Conservation (phyloP, 37 sponge, comb jelly and placozoan genomes). For the Lycopodina hypogea region DNA sequence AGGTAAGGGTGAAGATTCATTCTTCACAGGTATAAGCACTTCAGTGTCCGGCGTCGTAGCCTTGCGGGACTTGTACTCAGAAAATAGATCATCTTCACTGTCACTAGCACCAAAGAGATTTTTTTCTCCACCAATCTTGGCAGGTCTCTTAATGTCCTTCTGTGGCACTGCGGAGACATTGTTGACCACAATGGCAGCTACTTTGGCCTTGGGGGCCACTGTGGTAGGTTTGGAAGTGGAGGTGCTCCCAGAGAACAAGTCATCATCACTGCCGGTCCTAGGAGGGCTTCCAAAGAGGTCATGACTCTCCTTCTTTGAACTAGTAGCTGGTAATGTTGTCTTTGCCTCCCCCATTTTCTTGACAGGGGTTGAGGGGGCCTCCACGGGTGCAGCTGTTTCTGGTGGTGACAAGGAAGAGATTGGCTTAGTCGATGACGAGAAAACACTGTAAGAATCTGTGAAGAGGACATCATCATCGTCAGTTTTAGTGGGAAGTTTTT, state of each 20-base stretch:
- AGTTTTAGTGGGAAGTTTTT: not conserved
- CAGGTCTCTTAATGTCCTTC: not conserved
- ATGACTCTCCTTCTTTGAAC: not conserved
- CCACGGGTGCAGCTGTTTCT: slow-evolving; percentile 3
- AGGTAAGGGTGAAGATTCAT: slow-evolving; percentile 2
- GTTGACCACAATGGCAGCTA: not conserved
- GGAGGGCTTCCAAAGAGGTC: slow-evolving; percentile 24
- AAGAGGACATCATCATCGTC: slow-evolving; percentile 14
- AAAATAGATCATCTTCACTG: slow-evolving; percentile 25
- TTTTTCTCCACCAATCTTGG: not conserved
- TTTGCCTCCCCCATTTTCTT: slow-evolving; percentile 11
- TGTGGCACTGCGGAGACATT: not conserved
- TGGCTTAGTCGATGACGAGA: not conserved
- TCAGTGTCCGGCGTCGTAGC: not conserved
- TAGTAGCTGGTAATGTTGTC: not conserved
- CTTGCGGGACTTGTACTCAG: not conserved
- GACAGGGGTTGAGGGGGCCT: not conserved
- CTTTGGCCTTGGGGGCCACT: not conserved
- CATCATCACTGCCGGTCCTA: not conserved
- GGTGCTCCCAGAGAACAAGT: not conserved
- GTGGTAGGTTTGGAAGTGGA: not conserved
- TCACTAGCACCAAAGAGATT: slow-evolving; percentile 20
- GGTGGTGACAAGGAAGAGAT: not conserved
- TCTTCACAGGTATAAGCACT: not conserved
- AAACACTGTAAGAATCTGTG: not conserved